These are phyloP conservation scores for Polietes domitor DNA, from an alignment of 2,888 invertebrate species.

Conservation along the genomic window DNA sequence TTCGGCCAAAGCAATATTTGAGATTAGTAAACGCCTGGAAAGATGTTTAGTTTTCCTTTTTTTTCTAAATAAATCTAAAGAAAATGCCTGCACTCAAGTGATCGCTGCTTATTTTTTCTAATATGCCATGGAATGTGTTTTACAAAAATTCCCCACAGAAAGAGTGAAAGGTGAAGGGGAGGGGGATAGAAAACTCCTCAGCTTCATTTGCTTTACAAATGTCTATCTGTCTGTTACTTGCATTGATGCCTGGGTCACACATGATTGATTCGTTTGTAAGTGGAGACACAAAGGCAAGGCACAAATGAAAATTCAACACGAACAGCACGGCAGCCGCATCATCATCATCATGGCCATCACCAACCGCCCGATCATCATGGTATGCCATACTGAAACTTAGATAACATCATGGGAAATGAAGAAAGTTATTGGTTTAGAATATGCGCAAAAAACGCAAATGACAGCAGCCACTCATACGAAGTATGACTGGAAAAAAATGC, in stretches of 20 bases:
- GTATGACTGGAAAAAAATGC: background rate
- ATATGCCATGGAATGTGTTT: slow-evolving; percentile 56
- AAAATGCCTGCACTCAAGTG: background rate
- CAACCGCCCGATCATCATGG: background rate
- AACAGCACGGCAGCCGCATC: slow-evolving; percentile 38
- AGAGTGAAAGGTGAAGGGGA: too few species aligned
- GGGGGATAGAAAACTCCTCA: slow-evolving; percentile 9
- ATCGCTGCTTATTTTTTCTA: slow-evolving; percentile 27
- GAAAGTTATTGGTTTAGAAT: slow-evolving; percentile 62
- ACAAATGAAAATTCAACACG: background rate
- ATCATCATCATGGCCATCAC: background rate
- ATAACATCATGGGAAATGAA: slow-evolving; percentile 63
- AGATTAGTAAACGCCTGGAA: slow-evolving; percentile 2
- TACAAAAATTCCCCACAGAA: background rate
- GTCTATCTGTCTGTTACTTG: slow-evolving; percentile 20
- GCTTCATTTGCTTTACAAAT: slow-evolving; percentile 45
- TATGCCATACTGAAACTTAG: slow-evolving; percentile 42
- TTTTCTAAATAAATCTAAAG: background rate
- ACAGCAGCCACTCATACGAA: background rate
- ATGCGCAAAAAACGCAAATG: slow-evolving; percentile 2
- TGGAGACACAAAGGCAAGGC: background rate
- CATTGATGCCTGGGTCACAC: slow-evolving; percentile 48
- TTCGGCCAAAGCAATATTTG: background rate
- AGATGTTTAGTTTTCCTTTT: background rate
- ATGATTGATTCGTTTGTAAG: slow-evolving; percentile 59